Evolutionary conservation across 2,888 invertebrate genomes (phyloP).

Genomic region (Leptura quadrifasciata): DNA sequence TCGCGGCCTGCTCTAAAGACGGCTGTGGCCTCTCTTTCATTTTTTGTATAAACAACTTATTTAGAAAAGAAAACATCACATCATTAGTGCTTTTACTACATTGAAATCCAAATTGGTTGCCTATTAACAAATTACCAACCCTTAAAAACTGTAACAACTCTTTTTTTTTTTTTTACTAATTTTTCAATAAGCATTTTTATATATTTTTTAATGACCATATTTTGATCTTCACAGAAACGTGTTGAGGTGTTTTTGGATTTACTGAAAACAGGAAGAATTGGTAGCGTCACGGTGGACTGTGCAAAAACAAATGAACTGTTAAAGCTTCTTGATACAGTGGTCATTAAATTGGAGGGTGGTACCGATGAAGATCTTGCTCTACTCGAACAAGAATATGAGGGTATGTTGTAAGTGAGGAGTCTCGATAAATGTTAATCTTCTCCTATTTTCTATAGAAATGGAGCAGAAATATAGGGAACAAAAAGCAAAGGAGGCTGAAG

Average conservation of each 20-base stretch:
- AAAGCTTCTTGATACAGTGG: conserved; percentile 94
- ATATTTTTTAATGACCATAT: background rate
- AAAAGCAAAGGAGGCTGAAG: conserved; percentile 63
- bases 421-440: conserved; percentile 1
- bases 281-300: conserved; percentile 88
- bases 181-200: background rate
- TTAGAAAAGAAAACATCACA: no score
- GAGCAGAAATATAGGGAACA: conserved; percentile 67
- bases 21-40: no score
- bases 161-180: background rate
- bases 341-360: conserved; percentile 96
- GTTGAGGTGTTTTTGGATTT: conserved; percentile 92
- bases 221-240: conserved; percentile 82
- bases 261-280: conserved; percentile 83
- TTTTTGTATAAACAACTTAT: no score
- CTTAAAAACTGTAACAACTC: no score
- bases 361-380: conserved; percentile 90
- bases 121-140: no score
- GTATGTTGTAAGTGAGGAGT: conserved; percentile 58
- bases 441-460: conserved; percentile 59
- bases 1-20: no score
- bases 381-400: conserved; percentile 82
- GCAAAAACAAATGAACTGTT: conserved; percentile 89
- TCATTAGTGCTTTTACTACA: no score
- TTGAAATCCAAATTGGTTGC: no score